Percentiles rank a stretch among this genome's conserved stretches.
Conservation (phyloP, 2,888 invertebrate species). For the Aromia moschata region DNA sequence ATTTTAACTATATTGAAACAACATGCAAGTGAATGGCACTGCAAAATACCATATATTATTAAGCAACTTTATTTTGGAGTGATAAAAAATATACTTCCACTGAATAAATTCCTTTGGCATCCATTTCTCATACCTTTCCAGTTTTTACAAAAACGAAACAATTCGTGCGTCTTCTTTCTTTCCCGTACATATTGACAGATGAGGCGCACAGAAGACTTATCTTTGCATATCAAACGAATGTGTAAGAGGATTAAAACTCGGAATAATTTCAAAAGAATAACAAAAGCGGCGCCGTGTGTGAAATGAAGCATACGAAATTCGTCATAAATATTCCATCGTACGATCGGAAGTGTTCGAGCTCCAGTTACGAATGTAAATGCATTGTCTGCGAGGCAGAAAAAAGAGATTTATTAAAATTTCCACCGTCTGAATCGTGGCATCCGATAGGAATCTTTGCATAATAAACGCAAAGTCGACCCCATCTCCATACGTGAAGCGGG, state of each 20-base stretch:
- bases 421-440: neutral
- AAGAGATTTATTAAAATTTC: slow-evolving; percentile 5
- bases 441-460: neutral
- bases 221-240: slow-evolving; percentile 53
- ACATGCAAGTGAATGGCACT: no score
- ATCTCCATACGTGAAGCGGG: neutral
- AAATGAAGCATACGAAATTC: slow-evolving; percentile 52
- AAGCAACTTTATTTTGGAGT: no score
- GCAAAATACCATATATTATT: no score
- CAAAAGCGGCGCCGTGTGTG: slow-evolving; percentile 48
- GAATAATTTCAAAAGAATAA: slow-evolving; percentile 51
- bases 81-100: no score
- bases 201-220: slow-evolving; percentile 43
- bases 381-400: slow-evolving; percentile 30
- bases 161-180: neutral
- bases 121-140: no score
- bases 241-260: slow-evolving; percentile 51
- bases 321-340: slow-evolving; percentile 59
- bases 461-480: slow-evolving; percentile 1
- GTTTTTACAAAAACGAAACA: neutral
- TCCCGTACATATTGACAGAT: slow-evolving; percentile 35
- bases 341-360: slow-evolving; percentile 56
- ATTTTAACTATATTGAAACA: no score
- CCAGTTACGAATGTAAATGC: slow-evolving; percentile 60
- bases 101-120: no score